Evolutionary conservation across 1,140 invertebrate species (phyloP).

Genomic region (Zaprionus taronus): DNA sequence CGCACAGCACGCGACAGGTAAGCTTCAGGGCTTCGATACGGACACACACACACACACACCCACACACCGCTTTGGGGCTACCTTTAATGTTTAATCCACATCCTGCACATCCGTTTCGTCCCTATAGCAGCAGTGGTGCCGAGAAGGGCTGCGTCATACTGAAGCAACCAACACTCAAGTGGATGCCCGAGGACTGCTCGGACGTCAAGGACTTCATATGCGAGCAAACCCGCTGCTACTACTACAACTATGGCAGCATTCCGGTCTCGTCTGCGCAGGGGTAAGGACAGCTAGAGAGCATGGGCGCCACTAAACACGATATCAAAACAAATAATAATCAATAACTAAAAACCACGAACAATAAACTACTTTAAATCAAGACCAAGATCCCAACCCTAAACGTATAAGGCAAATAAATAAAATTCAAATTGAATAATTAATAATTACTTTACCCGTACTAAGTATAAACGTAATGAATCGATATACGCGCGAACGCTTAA

Average conservation of each 20-base stretch:
- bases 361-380: slow-evolving; percentile 41
- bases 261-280: slow-evolving; percentile 94
- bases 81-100: slow-evolving; percentile 3
- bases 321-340: slow-evolving; percentile 38
- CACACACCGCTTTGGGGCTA: slow-evolving; percentile 2
- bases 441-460: slow-evolving; percentile 37
- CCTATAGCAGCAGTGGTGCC: slow-evolving; percentile 86
- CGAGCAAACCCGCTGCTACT: slow-evolving; percentile 94
- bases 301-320: slow-evolving; percentile 47
- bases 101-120: slow-evolving; percentile 21
- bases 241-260: slow-evolving; percentile 95
- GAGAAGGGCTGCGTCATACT: slow-evolving; percentile 90
- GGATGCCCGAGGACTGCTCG: slow-evolving; percentile 93
- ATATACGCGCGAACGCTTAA: slow-evolving; percentile 65
- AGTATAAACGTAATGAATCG: slow-evolving; percentile 69
- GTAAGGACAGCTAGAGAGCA: slow-evolving; percentile 87
- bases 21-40: slow-evolving; percentile 39
- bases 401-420: slow-evolving; percentile 59
- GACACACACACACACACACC: not conserved
- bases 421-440: slow-evolving; percentile 50
- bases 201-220: slow-evolving; percentile 94
- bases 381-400: slow-evolving; percentile 36
- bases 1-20: slow-evolving; percentile 91
- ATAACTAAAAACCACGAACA: slow-evolving; percentile 37
- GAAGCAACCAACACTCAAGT: slow-evolving; percentile 90